A percentile compares a stretch with the other conserved stretches of the same genome.
Evolutionary conservation across 2,797 vertebrate species (phyloP).

Genomic region (Sebastes variabilis): DNA sequence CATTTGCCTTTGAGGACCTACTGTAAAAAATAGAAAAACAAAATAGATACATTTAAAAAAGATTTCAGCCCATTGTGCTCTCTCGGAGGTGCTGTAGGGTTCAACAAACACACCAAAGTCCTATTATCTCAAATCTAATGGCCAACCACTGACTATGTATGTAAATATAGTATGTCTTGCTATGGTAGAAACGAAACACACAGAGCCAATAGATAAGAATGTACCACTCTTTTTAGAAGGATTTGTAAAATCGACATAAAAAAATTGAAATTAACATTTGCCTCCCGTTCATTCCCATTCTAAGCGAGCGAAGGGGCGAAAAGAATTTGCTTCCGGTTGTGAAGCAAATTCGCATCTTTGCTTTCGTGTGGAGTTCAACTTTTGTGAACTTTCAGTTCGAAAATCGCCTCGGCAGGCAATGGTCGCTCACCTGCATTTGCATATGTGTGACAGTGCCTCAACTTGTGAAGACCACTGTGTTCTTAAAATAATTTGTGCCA

Average conservation of each 20-base stretch:
- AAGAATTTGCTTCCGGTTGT: too few species aligned
- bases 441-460: fast-evolving
- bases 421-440: too few species aligned
- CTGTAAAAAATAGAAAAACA: not conserved
- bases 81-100: too few species aligned
- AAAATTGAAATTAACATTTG: not conserved
- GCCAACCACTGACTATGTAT: not conserved
- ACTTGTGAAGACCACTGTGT: not conserved
- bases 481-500: not conserved
- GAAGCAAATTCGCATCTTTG: too few species aligned
- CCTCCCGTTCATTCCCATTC: too few species aligned
- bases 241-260: not conserved
- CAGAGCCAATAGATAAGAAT: not conserved
- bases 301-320: too few species aligned
- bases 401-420: too few species aligned
- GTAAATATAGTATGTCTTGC: not conserved
- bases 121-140: not conserved
- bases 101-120: too few species aligned
- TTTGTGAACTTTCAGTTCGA: too few species aligned
- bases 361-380: too few species aligned
- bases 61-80: not conserved
- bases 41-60: not conserved
- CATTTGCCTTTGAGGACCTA: not conserved
- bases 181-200: not conserved
- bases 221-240: not conserved